Evolutionary conservation across 2,888 invertebrate genomes (phyloP), one percentile per base, ranked within the genome.

Genomic region (Phaedon cochleariae): DNA sequence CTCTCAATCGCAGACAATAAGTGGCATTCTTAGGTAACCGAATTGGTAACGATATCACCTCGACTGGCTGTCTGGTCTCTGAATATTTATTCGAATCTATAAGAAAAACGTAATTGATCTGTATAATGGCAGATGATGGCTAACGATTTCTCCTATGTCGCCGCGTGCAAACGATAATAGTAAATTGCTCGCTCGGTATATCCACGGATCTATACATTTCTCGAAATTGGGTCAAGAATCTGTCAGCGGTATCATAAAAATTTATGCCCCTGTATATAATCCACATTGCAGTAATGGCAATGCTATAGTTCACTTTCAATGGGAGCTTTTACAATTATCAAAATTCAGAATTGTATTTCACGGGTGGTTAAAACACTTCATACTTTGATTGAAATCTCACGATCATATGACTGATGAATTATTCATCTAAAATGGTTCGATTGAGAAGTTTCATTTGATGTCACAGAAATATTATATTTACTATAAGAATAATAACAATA

Each of bases 201-300:
- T 65, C 62, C 64, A 62, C 64, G 65, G 59, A 66, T 69, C 51
- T 55, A 58, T 53, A 60, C 64, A 45, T 58, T 63, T 18, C 51
- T 49, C 48, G 59, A 64, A 72, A 68, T 73, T 73, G 58, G 73
- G 73, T 73, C 73, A 72, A 72, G 72, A 70, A 62, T 65, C 68
- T 41, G 60, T 26, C 54, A 37, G 57, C 64, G 67, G 69, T 66
- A 67, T 71, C 68, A 65, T 73, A 68, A 71, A 73, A 71, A 65
- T 70, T 69, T 62, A 71, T 66, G 63, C 57, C 37, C 49, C 59
- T 37, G 49, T 60, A 64, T 49, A 57, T 34, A 34, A 7, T 34
- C 10, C 34, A n/a, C n/a, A n/a, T n/a, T n/a, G n/a, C n/a, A n/a
- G n/a, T n/a, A n/a, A n/a, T n/a, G n/a, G n/a, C n/a, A n/a, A n/a